phyloP scores from a whole-genome alignment of 2,797 vertebrate genomes.

The Coccyzus lansbergi region DNA sequence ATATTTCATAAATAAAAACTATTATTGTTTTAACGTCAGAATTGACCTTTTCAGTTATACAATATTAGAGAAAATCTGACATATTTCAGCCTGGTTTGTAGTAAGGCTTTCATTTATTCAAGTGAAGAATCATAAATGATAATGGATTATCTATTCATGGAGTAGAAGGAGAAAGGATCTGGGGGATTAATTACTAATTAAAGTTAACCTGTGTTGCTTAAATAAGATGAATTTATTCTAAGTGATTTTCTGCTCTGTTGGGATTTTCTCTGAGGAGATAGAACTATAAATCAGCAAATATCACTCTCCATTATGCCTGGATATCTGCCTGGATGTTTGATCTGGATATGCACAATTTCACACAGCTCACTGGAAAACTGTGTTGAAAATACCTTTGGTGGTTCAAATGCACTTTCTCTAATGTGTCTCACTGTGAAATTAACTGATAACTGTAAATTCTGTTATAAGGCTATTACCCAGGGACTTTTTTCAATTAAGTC shows the following conservation, averaged over 20 bases:
- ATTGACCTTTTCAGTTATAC: background rate
- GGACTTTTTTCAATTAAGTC: background rate
- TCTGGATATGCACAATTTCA: background rate
- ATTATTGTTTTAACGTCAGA: background rate
- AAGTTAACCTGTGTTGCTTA: background rate
- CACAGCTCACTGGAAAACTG: background rate
- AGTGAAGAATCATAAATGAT: background rate
- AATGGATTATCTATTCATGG: background rate
- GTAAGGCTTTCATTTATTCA: background rate
- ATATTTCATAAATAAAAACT: background rate
- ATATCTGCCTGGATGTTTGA: background rate
- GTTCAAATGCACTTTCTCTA: background rate
- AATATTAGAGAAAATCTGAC: background rate
- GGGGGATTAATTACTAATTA: conserved; percentile 10
- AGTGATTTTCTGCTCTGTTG: conserved; percentile 52
- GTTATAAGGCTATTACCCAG: background rate
- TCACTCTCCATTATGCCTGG: background rate
- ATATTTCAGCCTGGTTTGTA: background rate
- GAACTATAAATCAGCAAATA: background rate
- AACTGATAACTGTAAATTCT: background rate
- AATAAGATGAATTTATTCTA: background rate
- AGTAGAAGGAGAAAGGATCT: background rate
- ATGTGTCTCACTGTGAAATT: background rate
- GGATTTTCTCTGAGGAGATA: background rate
- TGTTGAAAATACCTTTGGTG: background rate